Percentiles rank a stretch among this genome's conserved stretches.
Evolutionary conservation across 2,113 vertebrate species (phyloP).

Genomic region (Bubo bubo): DNA sequence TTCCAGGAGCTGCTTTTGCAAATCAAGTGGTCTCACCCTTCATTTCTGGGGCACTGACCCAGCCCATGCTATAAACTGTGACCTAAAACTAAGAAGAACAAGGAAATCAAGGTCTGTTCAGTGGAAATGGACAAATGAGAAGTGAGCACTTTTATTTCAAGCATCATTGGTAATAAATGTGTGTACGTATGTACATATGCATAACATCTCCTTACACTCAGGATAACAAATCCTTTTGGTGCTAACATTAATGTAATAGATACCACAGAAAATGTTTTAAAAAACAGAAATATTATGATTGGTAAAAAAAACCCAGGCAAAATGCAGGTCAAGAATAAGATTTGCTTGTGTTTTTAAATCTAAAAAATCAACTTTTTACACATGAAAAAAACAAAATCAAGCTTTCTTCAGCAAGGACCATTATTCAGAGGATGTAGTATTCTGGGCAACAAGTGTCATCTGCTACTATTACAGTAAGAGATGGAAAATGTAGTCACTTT

Average conservation of each 20-base stretch:
- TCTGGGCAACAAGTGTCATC: not conserved
- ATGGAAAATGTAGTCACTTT: not conserved
- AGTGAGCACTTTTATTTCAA: not conserved
- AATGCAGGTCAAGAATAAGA: not conserved
- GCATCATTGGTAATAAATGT: not conserved
- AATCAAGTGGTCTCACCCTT: not conserved
- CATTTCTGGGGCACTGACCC: not conserved
- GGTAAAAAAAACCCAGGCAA: not conserved
- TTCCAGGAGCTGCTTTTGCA: not conserved
- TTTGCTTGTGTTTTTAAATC: not conserved
- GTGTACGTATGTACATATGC: fast-evolving
- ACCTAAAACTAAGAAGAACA: not conserved
- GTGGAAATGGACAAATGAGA: not conserved
- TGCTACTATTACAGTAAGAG: not conserved
- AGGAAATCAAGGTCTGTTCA: not conserved
- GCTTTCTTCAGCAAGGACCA: not conserved
- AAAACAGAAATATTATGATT: not conserved
- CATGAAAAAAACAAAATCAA: not conserved
- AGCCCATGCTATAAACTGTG: not conserved
- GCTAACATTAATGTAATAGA: not conserved
- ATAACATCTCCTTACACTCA: not conserved
- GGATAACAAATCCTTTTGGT: not conserved
- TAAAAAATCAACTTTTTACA: not conserved
- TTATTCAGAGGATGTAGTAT: not conserved
- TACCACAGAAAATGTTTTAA: not conserved